phyloP scores from a whole-genome alignment of 2,797 vertebrate genomes.

The Leuciscus waleckii region DNA sequence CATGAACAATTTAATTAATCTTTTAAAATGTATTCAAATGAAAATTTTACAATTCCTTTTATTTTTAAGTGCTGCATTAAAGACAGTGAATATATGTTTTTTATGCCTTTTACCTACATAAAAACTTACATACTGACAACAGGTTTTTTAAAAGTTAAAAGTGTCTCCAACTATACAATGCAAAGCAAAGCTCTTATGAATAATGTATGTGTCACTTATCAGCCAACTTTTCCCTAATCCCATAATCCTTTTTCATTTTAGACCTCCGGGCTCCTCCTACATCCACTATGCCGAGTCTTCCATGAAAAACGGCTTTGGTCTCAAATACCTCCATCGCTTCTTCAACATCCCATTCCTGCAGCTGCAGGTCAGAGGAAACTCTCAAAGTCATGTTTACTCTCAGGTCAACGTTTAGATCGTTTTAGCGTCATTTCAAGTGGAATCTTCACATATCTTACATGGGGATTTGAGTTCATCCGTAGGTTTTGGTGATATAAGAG shows the following conservation, averaged over 20 bases:
- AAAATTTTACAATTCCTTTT: neutral
- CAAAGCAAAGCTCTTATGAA: slow-evolving; percentile 17
- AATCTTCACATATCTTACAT: neutral
- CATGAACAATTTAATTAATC: neutral
- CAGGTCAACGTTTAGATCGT: neutral
- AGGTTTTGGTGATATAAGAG: neutral
- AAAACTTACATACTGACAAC: neutral
- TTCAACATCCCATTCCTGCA: slow-evolving; percentile 90
- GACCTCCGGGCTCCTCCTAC: slow-evolving; percentile 84
- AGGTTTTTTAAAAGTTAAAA: neutral
- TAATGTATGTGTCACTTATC: neutral
- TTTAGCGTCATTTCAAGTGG: neutral
- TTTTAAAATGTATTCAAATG: neutral
- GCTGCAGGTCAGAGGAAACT: slow-evolving; percentile 79
- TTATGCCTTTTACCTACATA: neutral
- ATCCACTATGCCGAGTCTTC: slow-evolving; percentile 88
- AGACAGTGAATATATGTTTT: neutral
- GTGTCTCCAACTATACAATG: neutral
- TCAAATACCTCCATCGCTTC: slow-evolving; percentile 88
- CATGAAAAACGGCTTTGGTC: slow-evolving; percentile 89
- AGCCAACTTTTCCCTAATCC: slow-evolving; percentile 23
- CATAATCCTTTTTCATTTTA: slow-evolving; percentile 59
- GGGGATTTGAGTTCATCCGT: neutral
- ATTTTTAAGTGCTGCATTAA: neutral
- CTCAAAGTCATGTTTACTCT: neutral